phyloP scores from a whole-genome alignment of 2,888 invertebrate genomes.

The Eurytoma californica region DNA sequence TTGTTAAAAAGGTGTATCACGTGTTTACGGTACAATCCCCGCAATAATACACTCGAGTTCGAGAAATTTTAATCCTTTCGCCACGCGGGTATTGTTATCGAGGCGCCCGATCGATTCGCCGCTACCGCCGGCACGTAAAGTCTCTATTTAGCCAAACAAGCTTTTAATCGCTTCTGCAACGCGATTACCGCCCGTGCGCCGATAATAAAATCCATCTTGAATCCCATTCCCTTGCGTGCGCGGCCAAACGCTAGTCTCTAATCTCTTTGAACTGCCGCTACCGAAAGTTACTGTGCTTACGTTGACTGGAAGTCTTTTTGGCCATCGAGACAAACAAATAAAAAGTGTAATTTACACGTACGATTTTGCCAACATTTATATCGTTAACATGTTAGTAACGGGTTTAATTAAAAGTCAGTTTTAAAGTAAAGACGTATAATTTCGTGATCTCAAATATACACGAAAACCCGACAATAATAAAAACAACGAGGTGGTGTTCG shows the following conservation, averaged over 20 bases:
- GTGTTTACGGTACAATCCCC: too few relatives aligned
- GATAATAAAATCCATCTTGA: conserved; percentile 23
- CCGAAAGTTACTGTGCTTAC: background rate
- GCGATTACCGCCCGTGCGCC: conserved; percentile 5
- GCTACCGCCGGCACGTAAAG: background rate
- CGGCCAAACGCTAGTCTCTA: background rate
- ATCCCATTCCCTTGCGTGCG: background rate
- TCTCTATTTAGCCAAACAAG: conserved; percentile 22
- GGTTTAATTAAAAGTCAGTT: too few relatives aligned
- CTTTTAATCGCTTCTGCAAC: conserved; percentile 14
- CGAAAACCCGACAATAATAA: too few relatives aligned
- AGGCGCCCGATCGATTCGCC: conserved; percentile 6
- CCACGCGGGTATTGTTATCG: background rate
- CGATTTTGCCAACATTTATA: too few relatives aligned
- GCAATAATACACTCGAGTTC: background rate
- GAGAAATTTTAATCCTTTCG: conserved; percentile 26
- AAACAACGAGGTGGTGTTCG: too few relatives aligned
- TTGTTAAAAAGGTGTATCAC: too few relatives aligned
- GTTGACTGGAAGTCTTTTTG: background rate
- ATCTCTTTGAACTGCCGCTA: background rate
- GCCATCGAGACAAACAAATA: too few relatives aligned
- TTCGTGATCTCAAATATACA: too few relatives aligned
- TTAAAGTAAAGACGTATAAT: too few relatives aligned
- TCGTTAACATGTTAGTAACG: too few relatives aligned
- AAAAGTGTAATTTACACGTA: too few relatives aligned